phyloP scores from a whole-genome alignment of 2,797 vertebrate genomes.

The Hippocampus kuda region DNA sequence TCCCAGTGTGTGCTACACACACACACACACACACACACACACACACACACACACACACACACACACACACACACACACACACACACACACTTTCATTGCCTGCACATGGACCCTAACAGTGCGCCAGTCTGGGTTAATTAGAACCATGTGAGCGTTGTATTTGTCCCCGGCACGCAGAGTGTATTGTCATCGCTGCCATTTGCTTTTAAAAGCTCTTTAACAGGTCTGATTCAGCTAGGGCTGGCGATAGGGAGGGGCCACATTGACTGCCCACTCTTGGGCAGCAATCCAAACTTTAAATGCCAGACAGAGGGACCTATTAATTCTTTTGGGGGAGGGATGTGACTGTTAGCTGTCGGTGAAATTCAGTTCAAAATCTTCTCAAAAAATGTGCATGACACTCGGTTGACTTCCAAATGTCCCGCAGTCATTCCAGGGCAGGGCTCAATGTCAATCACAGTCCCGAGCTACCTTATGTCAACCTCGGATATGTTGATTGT shows the following conservation, averaged over 20 bases:
- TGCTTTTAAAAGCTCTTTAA: conserved; percentile 47
- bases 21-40: conserved; percentile 26
- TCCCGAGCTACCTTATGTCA: too few relatives aligned
- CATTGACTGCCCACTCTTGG: conserved; percentile 22
- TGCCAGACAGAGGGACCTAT: conserved; percentile 20
- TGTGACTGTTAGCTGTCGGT: not conserved
- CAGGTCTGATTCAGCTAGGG: conserved; percentile 27
- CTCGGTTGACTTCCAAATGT: not conserved
- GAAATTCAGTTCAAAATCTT: not conserved
- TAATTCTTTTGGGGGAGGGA: not conserved
- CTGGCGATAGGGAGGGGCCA: not conserved
- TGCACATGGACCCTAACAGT: conserved; percentile 44
- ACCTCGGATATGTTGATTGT: too few relatives aligned
- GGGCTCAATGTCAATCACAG: too few relatives aligned
- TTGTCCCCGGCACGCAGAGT: conserved; percentile 28
- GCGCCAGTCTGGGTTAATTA: conserved; percentile 45
- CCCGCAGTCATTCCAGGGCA: not conserved
- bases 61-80: conserved; percentile 16
- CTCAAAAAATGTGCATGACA: not conserved
- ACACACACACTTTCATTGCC: conserved; percentile 31
- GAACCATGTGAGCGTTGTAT: conserved; percentile 48
- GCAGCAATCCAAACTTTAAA: conserved; percentile 22
- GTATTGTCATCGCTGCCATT: conserved; percentile 49
- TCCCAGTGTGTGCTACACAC: too few relatives aligned
- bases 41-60: conserved; percentile 1